phyloP scores from a whole-genome alignment of 1,140 invertebrate species.

The Oscheius sp. region DNA sequence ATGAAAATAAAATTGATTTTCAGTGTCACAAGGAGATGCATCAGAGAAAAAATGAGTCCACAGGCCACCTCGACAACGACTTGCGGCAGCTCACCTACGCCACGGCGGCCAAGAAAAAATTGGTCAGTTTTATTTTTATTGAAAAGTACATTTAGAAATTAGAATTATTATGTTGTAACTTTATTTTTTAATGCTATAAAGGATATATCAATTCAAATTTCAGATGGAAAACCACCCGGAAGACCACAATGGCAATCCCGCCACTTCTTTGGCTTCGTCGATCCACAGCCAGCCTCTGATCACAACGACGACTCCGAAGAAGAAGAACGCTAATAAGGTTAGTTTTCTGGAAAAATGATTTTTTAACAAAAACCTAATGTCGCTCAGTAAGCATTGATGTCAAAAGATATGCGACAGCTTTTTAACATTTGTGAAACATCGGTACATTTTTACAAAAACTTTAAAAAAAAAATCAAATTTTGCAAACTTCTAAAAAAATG shows the following conservation, averaged over 20 bases:
- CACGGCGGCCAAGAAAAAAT: constrained; percentile 55
- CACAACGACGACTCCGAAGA: constrained; percentile 26
- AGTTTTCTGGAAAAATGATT: too few relatives aligned
- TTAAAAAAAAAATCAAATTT: too few relatives aligned
- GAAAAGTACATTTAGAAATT: neutral
- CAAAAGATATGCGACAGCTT: too few relatives aligned
- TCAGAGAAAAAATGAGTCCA: constrained; percentile 54
- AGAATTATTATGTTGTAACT: neutral
- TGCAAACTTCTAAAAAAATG: too few relatives aligned
- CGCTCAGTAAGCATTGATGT: too few relatives aligned
- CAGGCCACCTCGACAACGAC: constrained; percentile 43
- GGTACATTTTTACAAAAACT: too few relatives aligned
- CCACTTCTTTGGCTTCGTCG: constrained; percentile 10
- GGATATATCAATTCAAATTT: neutral
- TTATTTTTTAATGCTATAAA: neutral
- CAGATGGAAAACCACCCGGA: constrained; percentile 3
- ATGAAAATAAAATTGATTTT: neutral
- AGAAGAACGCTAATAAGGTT: neutral
- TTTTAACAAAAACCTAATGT: too few relatives aligned
- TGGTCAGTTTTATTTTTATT: constrained; percentile 32
- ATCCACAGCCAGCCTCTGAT: constrained; percentile 22
- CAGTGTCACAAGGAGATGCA: constrained; percentile 61
- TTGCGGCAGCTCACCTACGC: constrained; percentile 57
- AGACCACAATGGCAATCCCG: constrained; percentile 5
- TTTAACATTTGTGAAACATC: too few relatives aligned